Conservation (phyloP, 2,113 vertebrate genomes). For the Sylvietta virens region DNA sequence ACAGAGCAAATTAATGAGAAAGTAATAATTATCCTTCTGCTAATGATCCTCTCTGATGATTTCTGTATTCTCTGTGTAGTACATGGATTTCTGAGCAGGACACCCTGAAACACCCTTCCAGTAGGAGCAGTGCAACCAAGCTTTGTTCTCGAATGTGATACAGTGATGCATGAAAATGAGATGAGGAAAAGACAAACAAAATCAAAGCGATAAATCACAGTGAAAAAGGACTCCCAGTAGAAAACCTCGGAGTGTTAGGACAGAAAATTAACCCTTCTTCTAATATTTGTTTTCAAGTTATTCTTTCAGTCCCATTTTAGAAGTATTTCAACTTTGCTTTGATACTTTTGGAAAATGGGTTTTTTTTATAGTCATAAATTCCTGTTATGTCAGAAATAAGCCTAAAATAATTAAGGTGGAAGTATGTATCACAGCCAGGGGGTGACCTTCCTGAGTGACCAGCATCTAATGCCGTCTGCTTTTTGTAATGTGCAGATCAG, state of each 20-base stretch:
- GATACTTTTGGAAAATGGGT: neutral
- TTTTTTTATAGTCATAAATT: neutral
- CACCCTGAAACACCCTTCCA: neutral
- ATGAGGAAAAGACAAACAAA: neutral
- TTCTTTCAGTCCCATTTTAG: neutral
- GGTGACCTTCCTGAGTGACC: constrained; percentile 16
- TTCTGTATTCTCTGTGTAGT: neutral
- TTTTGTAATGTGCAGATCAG: neutral
- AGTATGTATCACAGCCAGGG: neutral
- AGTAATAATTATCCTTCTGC: neutral
- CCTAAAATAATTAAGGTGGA: neutral
- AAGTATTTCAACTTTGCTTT: neutral
- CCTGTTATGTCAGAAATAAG: neutral
- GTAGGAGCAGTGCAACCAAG: neutral
- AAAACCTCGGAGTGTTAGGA: neutral
- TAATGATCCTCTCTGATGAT: neutral
- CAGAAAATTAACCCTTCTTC: neutral
- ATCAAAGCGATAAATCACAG: neutral
- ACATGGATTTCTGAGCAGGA: neutral
- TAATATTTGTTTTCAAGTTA: neutral
- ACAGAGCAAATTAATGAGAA: neutral
- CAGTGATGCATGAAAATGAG: neutral
- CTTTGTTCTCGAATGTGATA: neutral
- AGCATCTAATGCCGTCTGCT: neutral
- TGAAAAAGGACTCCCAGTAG: neutral